phyloP scores from a whole-genome alignment of 1,140 invertebrate genomes.

The Calephelis virginiensis region DNA sequence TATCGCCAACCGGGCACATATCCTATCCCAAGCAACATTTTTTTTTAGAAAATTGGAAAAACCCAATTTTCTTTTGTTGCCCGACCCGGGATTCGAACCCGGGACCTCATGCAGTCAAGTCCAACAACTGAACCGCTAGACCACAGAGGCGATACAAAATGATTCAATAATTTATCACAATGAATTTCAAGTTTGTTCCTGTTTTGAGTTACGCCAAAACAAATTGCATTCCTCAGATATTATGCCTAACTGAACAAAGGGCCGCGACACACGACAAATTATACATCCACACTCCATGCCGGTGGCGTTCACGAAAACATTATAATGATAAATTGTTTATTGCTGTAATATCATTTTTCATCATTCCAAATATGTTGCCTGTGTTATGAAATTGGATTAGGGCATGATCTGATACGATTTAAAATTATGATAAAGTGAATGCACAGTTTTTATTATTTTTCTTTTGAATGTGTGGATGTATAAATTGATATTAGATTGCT shows the following conservation, averaged over 20 bases:
- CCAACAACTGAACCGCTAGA: no score
- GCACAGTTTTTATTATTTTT: no score
- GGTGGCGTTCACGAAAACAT: constrained; percentile 4
- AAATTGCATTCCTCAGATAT: constrained; percentile 15
- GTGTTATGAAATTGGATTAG: constrained; percentile 9
- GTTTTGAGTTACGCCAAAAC: background rate
- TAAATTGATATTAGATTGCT: no score
- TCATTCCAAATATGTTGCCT: constrained; percentile 5
- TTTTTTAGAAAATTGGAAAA: no score
- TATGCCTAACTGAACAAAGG: constrained; percentile 1
- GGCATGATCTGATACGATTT: constrained; percentile 2
- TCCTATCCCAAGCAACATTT: no score
- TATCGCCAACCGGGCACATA: no score
- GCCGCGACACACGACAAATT: constrained; percentile 5
- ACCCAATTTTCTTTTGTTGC: no score
- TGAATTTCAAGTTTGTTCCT: background rate
- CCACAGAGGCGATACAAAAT: no score
- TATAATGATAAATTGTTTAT: constrained; percentile 16
- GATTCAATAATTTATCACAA: background rate
- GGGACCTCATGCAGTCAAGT: no score
- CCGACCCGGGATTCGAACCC: no score
- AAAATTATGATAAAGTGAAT: background rate
- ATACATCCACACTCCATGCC: constrained; percentile 7
- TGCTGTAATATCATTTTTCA: constrained; percentile 12
- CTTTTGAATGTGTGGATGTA: no score